Base-by-base conservation (phyloP, 2,797 vertebrate species). In the Hephaestus fuliginosus region DNA sequence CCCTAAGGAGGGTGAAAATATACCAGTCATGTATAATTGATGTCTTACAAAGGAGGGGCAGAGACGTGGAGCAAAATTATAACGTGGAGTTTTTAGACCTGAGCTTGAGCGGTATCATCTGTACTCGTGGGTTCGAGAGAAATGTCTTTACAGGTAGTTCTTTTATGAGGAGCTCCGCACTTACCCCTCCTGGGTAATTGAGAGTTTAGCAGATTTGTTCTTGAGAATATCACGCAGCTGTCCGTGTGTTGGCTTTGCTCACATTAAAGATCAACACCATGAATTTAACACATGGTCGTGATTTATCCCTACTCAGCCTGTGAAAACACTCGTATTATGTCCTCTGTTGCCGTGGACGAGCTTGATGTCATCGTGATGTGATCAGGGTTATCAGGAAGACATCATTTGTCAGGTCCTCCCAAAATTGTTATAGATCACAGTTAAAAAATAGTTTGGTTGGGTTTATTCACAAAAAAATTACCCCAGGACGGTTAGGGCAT, bases 11-110 rank as follows among this genome's bases (percentile, higher is more conserved):
- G 88, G 85, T 85, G 88, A 90, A 92, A 93, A 93, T 94, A 91
- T 84, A 86, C 76, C 22, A n/a, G 53, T 56, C 81, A 89, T 94
- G 57, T 91, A 93, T 93, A 90, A 94, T 94, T 91, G 74, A 95
- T 91, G 81, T 76, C 79, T 80, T 25, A 52, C 65, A 80, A 58
- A 83, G 70, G 60, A 84, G 72, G 70, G 82, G 58, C 36, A 76
- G 76, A 69, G 68, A 82, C 36, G 43, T 68, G 60, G 76, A 78
- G 70, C 71, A 44, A 70, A 88, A 87, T 86, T 79, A 83, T 64
- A 75, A 64, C 10, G 20, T 66, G 28, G 57, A 63, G 55, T 53
- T 60, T 84, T 80, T 61, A 64, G 46, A 79, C 56, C 55, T 3
- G 55, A 82, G 63, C 60, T 78, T 5, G 5, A 56, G 39, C 20